phyloP scores from a whole-genome alignment of 2,888 invertebrate species.

The Cactoblastis cactorum region DNA sequence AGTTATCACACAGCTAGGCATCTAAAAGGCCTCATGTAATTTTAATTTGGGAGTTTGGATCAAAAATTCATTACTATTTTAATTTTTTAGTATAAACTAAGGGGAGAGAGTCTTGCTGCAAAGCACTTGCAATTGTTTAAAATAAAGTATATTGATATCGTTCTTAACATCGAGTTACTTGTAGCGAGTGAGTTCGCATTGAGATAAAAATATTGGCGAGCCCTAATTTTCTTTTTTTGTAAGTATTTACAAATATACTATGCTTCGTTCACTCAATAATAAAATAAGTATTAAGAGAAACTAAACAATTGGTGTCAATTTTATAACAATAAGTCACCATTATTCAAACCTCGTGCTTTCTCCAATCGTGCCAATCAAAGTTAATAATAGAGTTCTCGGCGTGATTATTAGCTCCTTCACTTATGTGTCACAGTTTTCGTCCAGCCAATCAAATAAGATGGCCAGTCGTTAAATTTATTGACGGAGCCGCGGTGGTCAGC shows the following conservation, averaged over 20 bases:
- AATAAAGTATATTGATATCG: no score
- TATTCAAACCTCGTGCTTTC: constrained; percentile 10
- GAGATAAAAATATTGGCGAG: no score
- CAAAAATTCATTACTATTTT: not conserved
- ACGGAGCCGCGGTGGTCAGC: constrained; percentile 23
- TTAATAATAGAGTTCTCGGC: constrained; percentile 25
- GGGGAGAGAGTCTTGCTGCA: no score
- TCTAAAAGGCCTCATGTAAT: not conserved
- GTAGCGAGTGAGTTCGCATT: no score
- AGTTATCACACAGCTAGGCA: not conserved
- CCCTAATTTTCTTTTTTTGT: no score
- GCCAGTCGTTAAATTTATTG: constrained; percentile 55
- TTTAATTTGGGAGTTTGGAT: not conserved
- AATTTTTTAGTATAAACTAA: no score
- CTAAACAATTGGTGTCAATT: not conserved
- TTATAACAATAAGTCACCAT: not conserved
- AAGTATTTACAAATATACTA: no score
- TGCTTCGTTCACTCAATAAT: no score
- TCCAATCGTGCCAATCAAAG: constrained; percentile 26
- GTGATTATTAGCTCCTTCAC: constrained; percentile 49
- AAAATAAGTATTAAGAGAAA: not conserved
- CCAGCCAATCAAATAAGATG: constrained; percentile 46
- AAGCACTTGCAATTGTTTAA: no score
- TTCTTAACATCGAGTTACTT: no score
- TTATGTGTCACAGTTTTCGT: constrained; percentile 41